phyloP scores from a whole-genome alignment of 2,888 invertebrate genomes.

The Tetrapedia diversipes region DNA sequence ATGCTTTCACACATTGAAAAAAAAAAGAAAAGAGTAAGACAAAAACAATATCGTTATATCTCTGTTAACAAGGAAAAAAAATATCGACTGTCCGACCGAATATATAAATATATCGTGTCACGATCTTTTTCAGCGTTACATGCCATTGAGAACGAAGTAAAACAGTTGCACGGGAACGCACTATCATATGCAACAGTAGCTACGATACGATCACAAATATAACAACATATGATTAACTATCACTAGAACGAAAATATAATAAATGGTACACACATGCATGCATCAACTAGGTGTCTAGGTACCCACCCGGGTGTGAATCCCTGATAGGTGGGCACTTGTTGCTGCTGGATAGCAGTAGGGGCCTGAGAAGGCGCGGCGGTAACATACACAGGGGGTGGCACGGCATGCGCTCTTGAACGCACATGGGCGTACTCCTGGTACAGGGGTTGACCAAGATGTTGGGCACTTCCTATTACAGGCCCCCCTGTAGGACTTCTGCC shows the following conservation, averaged over 20 bases:
- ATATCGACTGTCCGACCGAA: constrained; percentile 7
- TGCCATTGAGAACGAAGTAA: constrained; percentile 45
- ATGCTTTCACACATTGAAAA: neutral
- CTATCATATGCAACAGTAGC: constrained; percentile 25
- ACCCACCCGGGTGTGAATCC: constrained; percentile 83
- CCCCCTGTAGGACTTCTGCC: constrained; percentile 79
- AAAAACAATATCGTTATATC: neutral
- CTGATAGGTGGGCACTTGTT: constrained; percentile 82
- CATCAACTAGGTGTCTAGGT: constrained; percentile 82
- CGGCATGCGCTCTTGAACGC: constrained; percentile 80
- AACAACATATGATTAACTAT: constrained; percentile 47
- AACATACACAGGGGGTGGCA: constrained; percentile 89
- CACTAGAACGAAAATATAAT: constrained; percentile 72
- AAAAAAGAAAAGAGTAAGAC: neutral
- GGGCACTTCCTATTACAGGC: constrained; percentile 84
- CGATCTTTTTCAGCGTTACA: constrained; percentile 28
- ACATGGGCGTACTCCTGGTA: constrained; percentile 85
- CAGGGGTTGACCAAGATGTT: constrained; percentile 85
- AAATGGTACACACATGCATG: constrained; percentile 82
- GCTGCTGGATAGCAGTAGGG: constrained; percentile 80
- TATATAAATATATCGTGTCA: constrained; percentile 22
- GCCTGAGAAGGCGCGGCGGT: constrained; percentile 84
- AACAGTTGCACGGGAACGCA: constrained; percentile 41
- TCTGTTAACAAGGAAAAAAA: neutral
- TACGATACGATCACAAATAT: constrained; percentile 42